Evolutionary conservation across 2,113 vertebrate species (phyloP).

Genomic region (Oryzias celebensis): DNA sequence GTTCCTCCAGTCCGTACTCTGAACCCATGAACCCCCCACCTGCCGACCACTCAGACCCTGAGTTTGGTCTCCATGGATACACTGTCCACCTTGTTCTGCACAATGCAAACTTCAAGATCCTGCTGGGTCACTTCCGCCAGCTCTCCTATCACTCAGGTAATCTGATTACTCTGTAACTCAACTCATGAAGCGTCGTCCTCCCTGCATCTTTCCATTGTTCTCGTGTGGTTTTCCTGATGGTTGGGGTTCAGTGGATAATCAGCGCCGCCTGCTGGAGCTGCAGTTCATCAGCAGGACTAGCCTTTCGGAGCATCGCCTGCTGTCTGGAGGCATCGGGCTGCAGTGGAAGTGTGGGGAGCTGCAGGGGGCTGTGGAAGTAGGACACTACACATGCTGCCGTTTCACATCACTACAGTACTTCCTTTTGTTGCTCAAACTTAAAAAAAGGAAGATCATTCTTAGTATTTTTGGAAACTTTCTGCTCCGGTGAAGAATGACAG

Average conservation of each 20-base stretch:
- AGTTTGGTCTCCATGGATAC: constrained; percentile 34
- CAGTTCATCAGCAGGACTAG: constrained; percentile 24
- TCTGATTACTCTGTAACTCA: not conserved
- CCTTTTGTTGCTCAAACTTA: no score
- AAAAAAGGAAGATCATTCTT: not conserved
- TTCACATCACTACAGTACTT: no score
- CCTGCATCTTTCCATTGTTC: no score
- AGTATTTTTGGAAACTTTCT: no score
- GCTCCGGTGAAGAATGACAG: no score
- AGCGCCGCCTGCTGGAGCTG: constrained; percentile 17
- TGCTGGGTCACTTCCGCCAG: constrained; percentile 34
- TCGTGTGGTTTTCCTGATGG: not conserved
- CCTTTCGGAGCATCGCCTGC: constrained; percentile 24
- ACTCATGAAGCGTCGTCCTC: no score
- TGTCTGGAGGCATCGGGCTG: constrained; percentile 42
- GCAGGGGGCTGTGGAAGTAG: constrained; percentile 52
- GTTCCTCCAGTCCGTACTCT: constrained; percentile 40
- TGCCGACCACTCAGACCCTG: not conserved
- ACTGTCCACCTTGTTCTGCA: constrained; percentile 55
- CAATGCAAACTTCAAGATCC: constrained; percentile 34
- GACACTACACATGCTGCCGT: no score
- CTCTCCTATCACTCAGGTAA: constrained; percentile 31
- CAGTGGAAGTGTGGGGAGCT: constrained; percentile 30
- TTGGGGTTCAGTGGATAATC: constrained; percentile 14
- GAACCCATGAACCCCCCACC: not conserved